Percentiles rank a stretch among this genome's conserved stretches.
These are phyloP conservation scores for Dendrocincla tyrannina DNA, from an alignment of 2,797 vertebrate genomes.

Conservation along the genomic window DNA sequence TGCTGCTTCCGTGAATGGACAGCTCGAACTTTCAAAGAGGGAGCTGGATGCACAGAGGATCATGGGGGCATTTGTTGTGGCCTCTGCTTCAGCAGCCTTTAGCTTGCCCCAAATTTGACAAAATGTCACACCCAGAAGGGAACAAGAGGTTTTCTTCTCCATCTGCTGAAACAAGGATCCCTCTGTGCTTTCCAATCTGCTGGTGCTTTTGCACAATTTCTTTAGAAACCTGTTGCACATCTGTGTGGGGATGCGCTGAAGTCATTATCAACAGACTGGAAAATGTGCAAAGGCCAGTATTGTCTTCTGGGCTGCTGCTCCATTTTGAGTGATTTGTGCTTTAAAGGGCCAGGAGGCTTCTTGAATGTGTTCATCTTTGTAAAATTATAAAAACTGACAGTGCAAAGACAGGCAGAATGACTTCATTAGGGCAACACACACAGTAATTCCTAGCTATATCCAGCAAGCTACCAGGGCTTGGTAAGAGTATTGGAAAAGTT, in stretches of 20 bases:
- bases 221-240: conserved; percentile 5
- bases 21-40: not conserved
- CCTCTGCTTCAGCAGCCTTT: not conserved
- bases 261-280: not conserved
- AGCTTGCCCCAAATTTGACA: not conserved
- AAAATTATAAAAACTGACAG: not conserved
- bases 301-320: not conserved
- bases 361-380: not conserved
- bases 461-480: not conserved
- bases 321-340: not conserved
- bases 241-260: not conserved
- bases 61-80: not conserved
- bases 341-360: not conserved
- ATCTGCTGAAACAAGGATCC: not conserved
- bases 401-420: not conserved
- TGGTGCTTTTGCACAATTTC: not conserved
- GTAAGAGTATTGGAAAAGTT: not conserved
- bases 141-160: not conserved
- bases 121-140: not conserved
- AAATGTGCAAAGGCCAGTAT: not conserved
- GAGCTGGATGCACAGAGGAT: not conserved
- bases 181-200: not conserved
- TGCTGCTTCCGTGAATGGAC: not conserved
- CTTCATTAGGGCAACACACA: not conserved
- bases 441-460: not conserved